Conservation (phyloP, 1,140 invertebrate species). For the Bombus superbus region DNA sequence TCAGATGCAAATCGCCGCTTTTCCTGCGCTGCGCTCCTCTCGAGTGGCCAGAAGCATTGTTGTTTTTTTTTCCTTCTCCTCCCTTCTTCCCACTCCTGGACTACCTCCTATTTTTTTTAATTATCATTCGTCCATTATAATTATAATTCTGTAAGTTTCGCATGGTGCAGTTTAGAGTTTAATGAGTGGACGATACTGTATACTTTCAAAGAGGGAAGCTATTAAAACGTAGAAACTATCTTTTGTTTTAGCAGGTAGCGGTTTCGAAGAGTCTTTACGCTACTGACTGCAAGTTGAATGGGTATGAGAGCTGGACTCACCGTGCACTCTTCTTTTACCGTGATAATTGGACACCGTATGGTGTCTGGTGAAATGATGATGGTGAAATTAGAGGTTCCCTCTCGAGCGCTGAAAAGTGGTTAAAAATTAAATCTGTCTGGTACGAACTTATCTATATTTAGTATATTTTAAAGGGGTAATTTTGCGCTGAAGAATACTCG, state of each 20-base stretch:
- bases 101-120: too few relatives aligned
- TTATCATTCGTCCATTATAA: too few relatives aligned
- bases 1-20: slow-evolving; percentile 68
- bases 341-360: slow-evolving; percentile 20
- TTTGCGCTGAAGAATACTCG: neutral
- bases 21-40: slow-evolving; percentile 39
- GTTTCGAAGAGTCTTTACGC: slow-evolving; percentile 4
- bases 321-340: neutral
- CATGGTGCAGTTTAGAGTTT: neutral
- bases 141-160: neutral
- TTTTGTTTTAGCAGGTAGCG: slow-evolving; percentile 25
- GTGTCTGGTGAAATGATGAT: neutral
- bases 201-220: neutral
- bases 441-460: neutral
- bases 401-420: neutral
- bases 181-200: too few relatives aligned
- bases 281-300: neutral
- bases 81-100: too few relatives aligned
- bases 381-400: slow-evolving; percentile 11
- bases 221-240: neutral
- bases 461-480: neutral
- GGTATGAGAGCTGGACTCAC: neutral
- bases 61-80: slow-evolving; percentile 16
- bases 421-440: slow-evolving; percentile 13
- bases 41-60: slow-evolving; percentile 42